Conservation (phyloP, 2,797 vertebrate genomes). For the Oreochromis grahami region DNA sequence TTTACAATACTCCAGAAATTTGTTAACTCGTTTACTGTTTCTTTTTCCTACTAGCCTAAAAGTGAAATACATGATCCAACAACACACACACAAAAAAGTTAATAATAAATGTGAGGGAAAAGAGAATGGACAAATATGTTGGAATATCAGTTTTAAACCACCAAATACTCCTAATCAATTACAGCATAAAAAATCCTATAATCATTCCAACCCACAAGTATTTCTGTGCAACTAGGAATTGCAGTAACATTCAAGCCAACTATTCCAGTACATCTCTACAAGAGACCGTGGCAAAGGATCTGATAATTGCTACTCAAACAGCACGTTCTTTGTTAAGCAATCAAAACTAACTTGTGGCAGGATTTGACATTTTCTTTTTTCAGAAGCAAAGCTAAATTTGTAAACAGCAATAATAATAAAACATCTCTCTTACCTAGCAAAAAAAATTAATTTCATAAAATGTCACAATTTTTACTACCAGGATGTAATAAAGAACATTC, state of each 20-base stretch:
- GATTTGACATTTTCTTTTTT: not conserved
- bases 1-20: not conserved
- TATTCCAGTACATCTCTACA: not conserved
- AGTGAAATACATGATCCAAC: not conserved
- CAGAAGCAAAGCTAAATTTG: not conserved
- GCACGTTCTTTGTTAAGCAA: not conserved
- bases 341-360: not conserved
- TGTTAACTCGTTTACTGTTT: not conserved
- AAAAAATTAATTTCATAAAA: not conserved
- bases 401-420: not conserved
- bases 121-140: not conserved
- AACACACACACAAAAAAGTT: not conserved
- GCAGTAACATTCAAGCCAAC: not conserved
- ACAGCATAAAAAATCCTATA: not conserved
- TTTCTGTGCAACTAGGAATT: not conserved
- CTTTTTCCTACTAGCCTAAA: not conserved
- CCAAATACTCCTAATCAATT: not conserved
- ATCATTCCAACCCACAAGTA: not conserved
- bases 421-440: not conserved
- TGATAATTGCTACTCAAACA: not conserved
- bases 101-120: not conserved
- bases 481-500: not conserved
- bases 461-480: not conserved
- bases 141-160: not conserved
- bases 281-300: accelerated